phyloP scores from a whole-genome alignment of 2,113 vertebrate genomes.

The Collichthys lucidus region DNA sequence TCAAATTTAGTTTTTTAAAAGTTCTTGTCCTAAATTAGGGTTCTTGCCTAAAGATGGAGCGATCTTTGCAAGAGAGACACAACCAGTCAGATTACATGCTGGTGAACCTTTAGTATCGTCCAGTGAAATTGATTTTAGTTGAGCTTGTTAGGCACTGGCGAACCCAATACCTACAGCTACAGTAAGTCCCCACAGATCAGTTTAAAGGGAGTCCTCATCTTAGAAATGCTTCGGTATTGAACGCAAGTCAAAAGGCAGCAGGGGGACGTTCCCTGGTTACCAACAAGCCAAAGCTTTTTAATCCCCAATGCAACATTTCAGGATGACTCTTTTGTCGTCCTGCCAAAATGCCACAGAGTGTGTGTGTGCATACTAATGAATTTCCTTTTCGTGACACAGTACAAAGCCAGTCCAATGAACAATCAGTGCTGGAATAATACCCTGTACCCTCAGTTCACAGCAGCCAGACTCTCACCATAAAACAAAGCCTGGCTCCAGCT shows the following conservation, averaged over 20 bases:
- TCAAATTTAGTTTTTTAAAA: not conserved
- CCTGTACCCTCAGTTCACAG: conserved; percentile 50
- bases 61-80: not conserved
- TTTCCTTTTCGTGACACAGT: conserved; percentile 52
- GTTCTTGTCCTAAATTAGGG: not conserved
- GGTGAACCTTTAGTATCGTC: not conserved
- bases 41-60: not conserved
- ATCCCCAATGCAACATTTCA: conserved; percentile 62
- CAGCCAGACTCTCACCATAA: conserved; percentile 47
- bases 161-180: not conserved
- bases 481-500: conserved; percentile 48
- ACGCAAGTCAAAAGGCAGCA: conserved; percentile 19
- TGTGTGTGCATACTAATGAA: conserved; percentile 74
- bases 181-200: conserved; percentile 2
- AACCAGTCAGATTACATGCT: not conserved
- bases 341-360: conserved; percentile 73
- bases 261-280: conserved; percentile 35
- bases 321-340: conserved; percentile 57
- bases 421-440: conserved; percentile 62
- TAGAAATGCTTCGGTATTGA: conserved; percentile 42
- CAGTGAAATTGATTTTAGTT: conserved; percentile 20
- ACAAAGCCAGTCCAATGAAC: conserved; percentile 52
- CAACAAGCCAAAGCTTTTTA: conserved; percentile 49
- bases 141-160: not conserved
- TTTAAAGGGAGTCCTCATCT: conserved; percentile 16